Evolutionary conservation across 2,113 vertebrate species (phyloP).

Genomic region (Cephalopholis sonnerati): DNA sequence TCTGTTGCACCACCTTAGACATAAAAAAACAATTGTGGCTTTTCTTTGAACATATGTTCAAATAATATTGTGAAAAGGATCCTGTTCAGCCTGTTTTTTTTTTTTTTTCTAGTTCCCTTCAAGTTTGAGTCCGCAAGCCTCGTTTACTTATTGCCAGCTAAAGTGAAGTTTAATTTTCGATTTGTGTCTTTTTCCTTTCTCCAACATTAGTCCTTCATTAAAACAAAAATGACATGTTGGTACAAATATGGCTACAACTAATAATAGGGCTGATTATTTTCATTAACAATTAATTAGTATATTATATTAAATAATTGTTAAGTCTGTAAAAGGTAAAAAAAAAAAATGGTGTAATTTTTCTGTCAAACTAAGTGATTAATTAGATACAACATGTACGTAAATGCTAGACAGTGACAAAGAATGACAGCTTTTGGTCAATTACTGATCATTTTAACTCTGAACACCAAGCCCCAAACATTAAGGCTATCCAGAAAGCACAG

Average conservation of each 20-base stretch:
- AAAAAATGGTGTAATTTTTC: too few species aligned
- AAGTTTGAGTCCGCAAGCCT: background rate
- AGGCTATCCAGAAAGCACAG: background rate
- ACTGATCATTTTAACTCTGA: background rate
- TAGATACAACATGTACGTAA: too few species aligned
- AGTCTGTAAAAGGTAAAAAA: too few species aligned
- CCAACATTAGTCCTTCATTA: too few species aligned
- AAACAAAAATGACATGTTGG: background rate
- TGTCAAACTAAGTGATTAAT: too few species aligned
- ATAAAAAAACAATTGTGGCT: background rate
- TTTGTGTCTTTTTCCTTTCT: background rate
- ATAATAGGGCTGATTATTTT: background rate
- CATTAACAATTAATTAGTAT: background rate
- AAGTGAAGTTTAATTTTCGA: background rate
- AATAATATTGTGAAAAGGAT: background rate
- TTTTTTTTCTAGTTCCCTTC: background rate
- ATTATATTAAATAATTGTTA: background rate
- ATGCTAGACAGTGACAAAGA: background rate
- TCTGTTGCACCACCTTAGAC: background rate
- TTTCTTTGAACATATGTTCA: background rate
- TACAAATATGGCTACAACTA: background rate
- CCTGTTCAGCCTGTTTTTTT: conserved; percentile 5
- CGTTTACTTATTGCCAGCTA: background rate
- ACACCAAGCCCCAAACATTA: background rate
- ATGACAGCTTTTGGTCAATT: background rate